Conservation (phyloP, 2,888 invertebrate genomes). For the Chorisops tibialis region DNA sequence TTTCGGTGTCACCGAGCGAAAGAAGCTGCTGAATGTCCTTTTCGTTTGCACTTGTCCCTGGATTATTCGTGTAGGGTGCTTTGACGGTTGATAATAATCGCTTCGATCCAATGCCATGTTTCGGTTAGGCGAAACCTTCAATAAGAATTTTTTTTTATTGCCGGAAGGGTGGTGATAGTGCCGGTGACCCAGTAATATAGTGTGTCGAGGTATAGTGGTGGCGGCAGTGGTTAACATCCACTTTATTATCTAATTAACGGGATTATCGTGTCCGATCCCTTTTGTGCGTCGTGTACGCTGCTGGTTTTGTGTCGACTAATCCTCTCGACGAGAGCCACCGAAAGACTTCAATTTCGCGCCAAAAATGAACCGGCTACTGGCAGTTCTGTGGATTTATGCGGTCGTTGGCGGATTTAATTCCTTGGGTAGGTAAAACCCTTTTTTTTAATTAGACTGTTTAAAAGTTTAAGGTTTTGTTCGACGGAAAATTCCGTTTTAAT, state of each 20-base stretch:
- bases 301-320: too few species aligned
- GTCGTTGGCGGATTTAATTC: not conserved
- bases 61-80: too few species aligned
- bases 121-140: too few species aligned
- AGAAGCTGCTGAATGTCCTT: too few species aligned
- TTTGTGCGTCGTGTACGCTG: not conserved
- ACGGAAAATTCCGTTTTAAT: not conserved
- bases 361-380: constrained; percentile 1
- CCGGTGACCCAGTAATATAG: not conserved
- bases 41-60: too few species aligned
- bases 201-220: not conserved
- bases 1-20: too few species aligned
- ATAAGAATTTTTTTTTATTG: too few species aligned
- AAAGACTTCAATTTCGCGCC: not conserved
- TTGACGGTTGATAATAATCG: too few species aligned
- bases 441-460: constrained; percentile 4
- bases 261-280: not conserved
- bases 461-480: constrained; percentile 1
- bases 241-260: constrained; percentile 17
- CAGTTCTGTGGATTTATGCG: constrained; percentile 8
- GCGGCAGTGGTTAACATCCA: not conserved
- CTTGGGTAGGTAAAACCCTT: constrained; percentile 8
- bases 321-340: too few species aligned
- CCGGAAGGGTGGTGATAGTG: not conserved
- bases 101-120: too few species aligned